These are phyloP conservation scores for Zele albiditarsus DNA, from an alignment of 2,888 invertebrate species.

Conservation along the genomic window DNA sequence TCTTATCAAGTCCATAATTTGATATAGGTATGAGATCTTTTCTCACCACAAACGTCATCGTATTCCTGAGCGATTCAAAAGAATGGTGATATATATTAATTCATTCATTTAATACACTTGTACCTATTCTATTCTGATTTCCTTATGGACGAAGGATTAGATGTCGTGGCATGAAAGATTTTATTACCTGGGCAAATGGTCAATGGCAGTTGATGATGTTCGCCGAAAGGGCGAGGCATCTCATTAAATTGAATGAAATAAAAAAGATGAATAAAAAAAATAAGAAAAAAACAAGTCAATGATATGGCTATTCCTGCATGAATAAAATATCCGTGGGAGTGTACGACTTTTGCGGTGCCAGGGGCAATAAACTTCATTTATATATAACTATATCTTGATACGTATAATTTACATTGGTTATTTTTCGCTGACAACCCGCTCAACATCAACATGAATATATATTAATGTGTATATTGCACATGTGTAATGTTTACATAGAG, in stretches of 20 bases:
- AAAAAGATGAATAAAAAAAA: not conserved
- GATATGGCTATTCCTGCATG: constrained; percentile 8
- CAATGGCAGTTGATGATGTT: constrained; percentile 42
- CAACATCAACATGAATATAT: constrained; percentile 27
- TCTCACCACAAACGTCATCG: not conserved
- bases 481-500: constrained; percentile 7
- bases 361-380: constrained; percentile 3
- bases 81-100: not conserved
- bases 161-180: constrained; percentile 1
- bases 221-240: constrained; percentile 49
- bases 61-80: no score
- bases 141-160: not conserved
- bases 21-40: not conserved
- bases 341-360: constrained; percentile 22
- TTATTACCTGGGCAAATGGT: constrained; percentile 11
- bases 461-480: not conserved
- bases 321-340: constrained; percentile 43
- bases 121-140: not conserved
- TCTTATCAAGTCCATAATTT: not conserved
- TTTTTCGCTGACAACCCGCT: constrained; percentile 48
- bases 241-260: constrained; percentile 10
- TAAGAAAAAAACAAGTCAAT: not conserved
- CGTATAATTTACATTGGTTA: constrained; percentile 52
- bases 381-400: constrained; percentile 17
- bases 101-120: not conserved